Evolutionary conservation across 2,797 vertebrate species (phyloP), one percentile per base, ranked within the genome.

Genomic region (Eupleurogrammus muticus): DNA sequence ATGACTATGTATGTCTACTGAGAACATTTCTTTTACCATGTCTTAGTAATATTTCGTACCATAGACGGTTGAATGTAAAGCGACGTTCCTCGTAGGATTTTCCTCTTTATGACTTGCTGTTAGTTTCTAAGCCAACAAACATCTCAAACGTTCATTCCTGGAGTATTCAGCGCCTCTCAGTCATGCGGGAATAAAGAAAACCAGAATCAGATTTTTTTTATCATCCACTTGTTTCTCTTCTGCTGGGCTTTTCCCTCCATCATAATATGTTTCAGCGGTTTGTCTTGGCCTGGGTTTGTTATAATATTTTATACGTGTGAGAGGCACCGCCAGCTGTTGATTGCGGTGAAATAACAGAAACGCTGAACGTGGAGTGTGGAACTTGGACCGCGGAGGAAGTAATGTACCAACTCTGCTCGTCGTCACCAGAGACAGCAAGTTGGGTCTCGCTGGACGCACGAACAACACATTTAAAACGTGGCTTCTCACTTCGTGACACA

Each of bases 301-400:
- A 19, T 50, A 70, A 55, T 55, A n/a, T 70, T 70, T 76, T 64
- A 56, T 44, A 19, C 53, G 56, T 70, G 34, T 2, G 51, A 21
- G 73, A 77, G 59, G 84, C 74, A 62, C 76, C 40, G 81, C 72
- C 83, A 84, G 77, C 44, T 44, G 82, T 47, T 81, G 83, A 83
- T 83, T 85, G 59, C 63, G 65, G 77, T 56, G 23, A 56, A 85
- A 75, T 61, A 75, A 70, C 77, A 79, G 71, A 79, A 42, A 63
- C 66, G 58, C 70, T 75, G 52, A 75, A 78, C 67, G 71, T 76
- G 62, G 73, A 38, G 68, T 0, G 0, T 34, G 38, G 48, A 62
- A 48, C 46, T 68, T 69, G 76, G 60, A 80, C 64, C 19, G 58
- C 75, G 46, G n/a, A 51, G 23, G 77, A 80, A 70, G 56, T 69